Base-by-base conservation (phyloP, 2,888 invertebrate species). In the Campaea margaritaria region DNA sequence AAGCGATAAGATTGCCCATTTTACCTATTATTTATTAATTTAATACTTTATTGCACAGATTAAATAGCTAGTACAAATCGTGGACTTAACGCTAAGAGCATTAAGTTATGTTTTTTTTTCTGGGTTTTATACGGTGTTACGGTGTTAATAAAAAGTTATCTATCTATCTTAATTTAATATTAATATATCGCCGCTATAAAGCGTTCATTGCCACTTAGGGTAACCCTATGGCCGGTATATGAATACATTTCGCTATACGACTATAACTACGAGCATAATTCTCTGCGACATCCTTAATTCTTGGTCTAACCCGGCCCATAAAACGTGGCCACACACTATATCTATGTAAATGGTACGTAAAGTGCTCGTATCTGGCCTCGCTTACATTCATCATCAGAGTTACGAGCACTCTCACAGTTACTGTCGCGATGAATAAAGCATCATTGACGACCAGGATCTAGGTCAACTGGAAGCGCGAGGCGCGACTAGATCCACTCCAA, bases 351-450 rank as follows among this genome's bases (percentile, higher is more conserved):
- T 54, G 51, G 41, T 34, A 55, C 52, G 38, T 56, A 45, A 63
- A 52, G 44, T 51, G 53, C 39, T 55, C 39, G 44, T 55, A 47
- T 55, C 51, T 48, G 51, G 38, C 47, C 34, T 53, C 56, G 46
- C 43, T 36, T 16, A 60, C 57, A 53, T 63, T 55, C 61, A 51
- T 59, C 58, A 64, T 54, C 52, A 28, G 50, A 54, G 48, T 46
- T 61, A 45, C 59, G 46, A 62, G 48, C 55, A 49, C 47, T 44
- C 55, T 57, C 61, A n/a, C 54, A 13, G 51, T 50, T 15, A 62
- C 62, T 46, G 60, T 67, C 69, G 58, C 59, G 53, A 56, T 68
- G 68, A 69, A 72, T 73, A 68, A 72, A 72, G 72, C 70, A 76
- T 72, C 68, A 73, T 71, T 69, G 68, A 62, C 65, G 65, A 69